A percentile compares a stretch with the other conserved stretches of the same genome.
Conservation (phyloP, 2,113 vertebrate genomes). For the Vulpes lagopus region DNA sequence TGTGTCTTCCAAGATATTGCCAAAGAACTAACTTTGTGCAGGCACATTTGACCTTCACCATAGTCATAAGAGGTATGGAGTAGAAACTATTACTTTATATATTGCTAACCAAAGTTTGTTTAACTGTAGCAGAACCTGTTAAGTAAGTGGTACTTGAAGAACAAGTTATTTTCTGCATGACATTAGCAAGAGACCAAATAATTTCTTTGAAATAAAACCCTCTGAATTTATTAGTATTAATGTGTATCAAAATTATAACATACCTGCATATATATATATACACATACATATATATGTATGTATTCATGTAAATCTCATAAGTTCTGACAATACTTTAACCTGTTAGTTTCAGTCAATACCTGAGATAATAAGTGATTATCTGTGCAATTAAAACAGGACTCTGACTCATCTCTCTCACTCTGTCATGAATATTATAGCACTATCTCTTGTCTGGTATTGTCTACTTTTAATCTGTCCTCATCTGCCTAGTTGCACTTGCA, state of each 20-base stretch:
- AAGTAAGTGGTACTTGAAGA: background rate
- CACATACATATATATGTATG: too few species aligned
- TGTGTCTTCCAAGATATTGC: background rate
- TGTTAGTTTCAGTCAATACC: background rate
- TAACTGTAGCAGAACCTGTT: background rate
- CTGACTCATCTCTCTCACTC: background rate
- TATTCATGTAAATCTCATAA: background rate
- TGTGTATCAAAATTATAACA: constrained; percentile 8
- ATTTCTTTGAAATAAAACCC: background rate
- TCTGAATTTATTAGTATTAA: background rate
- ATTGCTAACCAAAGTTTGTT: background rate
- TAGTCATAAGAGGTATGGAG: background rate
- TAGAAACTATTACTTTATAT: background rate
- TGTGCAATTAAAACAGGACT: background rate
- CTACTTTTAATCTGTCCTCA: background rate
- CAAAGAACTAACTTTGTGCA: background rate
- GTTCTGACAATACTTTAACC: background rate
- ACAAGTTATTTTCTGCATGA: background rate
- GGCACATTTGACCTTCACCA: background rate
- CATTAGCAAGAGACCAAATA: background rate
- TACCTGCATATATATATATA: background rate
- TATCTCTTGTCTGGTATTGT: background rate
- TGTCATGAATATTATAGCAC: background rate
- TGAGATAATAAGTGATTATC: background rate
- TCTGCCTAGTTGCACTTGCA: background rate